These are phyloP conservation scores for Glaucidium brasilianum DNA, from an alignment of 2,113 vertebrate species.

Conservation along the genomic window DNA sequence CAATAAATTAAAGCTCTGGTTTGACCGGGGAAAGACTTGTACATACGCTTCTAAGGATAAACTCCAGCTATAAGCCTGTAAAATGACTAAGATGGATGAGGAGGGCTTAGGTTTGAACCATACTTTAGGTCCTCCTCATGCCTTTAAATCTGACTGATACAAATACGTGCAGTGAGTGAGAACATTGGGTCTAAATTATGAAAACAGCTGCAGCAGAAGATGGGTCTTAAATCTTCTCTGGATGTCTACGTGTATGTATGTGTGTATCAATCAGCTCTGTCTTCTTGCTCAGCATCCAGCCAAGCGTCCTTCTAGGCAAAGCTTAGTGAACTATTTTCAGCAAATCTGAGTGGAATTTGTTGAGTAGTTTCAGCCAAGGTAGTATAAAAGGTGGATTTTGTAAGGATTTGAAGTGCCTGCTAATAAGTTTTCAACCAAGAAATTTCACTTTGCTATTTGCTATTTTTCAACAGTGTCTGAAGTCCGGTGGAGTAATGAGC, in stretches of 20 bases:
- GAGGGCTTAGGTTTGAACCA: slow-evolving; percentile 4
- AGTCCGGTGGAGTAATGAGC: neutral
- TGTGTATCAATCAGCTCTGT: neutral
- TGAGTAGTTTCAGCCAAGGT: neutral
- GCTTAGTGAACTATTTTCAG: neutral
- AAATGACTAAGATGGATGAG: slow-evolving; percentile 44
- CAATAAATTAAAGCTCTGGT: neutral
- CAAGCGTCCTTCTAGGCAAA: neutral
- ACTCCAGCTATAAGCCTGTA: slow-evolving; percentile 5
- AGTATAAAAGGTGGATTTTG: neutral
- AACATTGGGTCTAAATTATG: slow-evolving; percentile 7
- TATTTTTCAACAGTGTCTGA: neutral
- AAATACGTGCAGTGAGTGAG: neutral
- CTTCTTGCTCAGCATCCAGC: neutral
- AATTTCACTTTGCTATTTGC: neutral
- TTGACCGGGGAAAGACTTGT: neutral
- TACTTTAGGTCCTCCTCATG: neutral
- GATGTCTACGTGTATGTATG: neutral
- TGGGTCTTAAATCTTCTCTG: slow-evolving; percentile 40
- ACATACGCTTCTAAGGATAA: neutral
- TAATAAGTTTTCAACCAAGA: neutral
- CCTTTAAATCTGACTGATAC: neutral
- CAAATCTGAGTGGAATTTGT: neutral
- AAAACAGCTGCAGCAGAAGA: slow-evolving; percentile 40
- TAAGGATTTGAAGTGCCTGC: neutral